Evolutionary conservation across 2,113 vertebrate species (phyloP).

Genomic region (Candoia aspera): DNA sequence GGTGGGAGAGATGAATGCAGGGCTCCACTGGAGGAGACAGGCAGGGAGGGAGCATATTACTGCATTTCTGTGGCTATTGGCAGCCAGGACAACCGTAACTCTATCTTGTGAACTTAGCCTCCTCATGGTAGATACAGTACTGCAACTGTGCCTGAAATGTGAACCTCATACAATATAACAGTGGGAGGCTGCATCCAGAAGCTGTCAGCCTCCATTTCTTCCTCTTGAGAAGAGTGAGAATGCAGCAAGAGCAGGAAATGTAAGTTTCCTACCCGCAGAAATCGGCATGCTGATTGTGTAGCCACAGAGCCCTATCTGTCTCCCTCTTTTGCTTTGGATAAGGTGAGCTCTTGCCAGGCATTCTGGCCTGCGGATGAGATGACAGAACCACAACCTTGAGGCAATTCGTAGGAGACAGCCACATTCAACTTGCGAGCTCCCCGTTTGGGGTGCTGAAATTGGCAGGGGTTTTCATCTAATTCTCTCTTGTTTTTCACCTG

Average conservation of each 20-base stretch:
- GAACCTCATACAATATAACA: conserved; percentile 20
- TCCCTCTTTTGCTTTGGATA: neutral
- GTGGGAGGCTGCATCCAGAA: neutral
- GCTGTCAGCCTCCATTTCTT: neutral
- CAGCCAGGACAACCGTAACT: conserved; percentile 44
- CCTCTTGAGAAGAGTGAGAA: conserved; percentile 1
- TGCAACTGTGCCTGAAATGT: conserved; percentile 49
- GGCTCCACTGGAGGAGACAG: neutral
- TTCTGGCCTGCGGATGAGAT: no score
- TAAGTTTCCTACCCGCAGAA: conserved; percentile 29
- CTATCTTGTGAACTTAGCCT: conserved; percentile 50
- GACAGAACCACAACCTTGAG: neutral
- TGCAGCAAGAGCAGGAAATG: conserved; percentile 32
- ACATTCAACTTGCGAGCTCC: no score
- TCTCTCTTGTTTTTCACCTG: neutral
- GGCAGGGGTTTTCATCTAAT: neutral
- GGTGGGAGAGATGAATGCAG: neutral
- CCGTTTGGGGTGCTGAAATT: neutral
- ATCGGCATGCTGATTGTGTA: no score
- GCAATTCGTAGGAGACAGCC: neutral
- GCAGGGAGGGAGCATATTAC: neutral
- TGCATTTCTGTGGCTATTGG: conserved; percentile 57
- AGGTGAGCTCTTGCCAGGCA: neutral
- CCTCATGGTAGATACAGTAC: conserved; percentile 50
- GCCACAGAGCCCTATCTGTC: neutral